Conservation (phyloP, 2,888 invertebrate species). For the Trichopria drosophilae region DNA sequence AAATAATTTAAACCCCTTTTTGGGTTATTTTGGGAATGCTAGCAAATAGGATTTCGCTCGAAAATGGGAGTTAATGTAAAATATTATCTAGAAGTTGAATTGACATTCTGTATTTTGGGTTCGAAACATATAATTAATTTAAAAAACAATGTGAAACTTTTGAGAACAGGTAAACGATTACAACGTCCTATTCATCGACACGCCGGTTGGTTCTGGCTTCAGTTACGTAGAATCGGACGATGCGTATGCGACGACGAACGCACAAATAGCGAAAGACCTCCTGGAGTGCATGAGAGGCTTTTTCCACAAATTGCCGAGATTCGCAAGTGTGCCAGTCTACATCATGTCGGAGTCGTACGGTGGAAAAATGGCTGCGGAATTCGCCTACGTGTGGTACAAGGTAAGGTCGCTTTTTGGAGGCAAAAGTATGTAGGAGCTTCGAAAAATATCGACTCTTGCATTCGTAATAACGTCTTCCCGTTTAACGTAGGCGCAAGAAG, state of each 20-base stretch:
- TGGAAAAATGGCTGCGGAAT: conserved; percentile 89
- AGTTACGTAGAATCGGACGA: conserved; percentile 71
- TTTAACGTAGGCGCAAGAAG: conserved; percentile 39
- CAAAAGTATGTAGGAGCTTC: background rate
- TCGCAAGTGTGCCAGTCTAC: conserved; percentile 74
- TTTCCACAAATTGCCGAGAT: conserved; percentile 69
- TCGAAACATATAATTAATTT: no score
- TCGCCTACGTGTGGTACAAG: conserved; percentile 66
- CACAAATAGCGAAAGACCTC: conserved; percentile 75
- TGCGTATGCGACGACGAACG: conserved; percentile 64
- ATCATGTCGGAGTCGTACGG: conserved; percentile 91
- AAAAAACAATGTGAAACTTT: no score
- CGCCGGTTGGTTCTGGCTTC: conserved; percentile 87
- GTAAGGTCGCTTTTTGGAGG: conserved; percentile 54
- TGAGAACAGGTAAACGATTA: conserved; percentile 75
- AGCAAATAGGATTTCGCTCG: no score
- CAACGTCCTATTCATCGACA: conserved; percentile 85
- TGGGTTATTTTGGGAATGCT: no score
- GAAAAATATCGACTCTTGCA: background rate
- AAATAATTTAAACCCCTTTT: no score
- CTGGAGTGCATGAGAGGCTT: conserved; percentile 73
- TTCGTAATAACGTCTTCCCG: background rate
- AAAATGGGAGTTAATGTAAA: no score
- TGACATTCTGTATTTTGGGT: no score
- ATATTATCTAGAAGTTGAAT: no score